A percentile compares a stretch with the other conserved stretches of the same genome.
phyloP scores from a whole-genome alignment of 2,797 vertebrate species.

The Oreochromis mossambicus region DNA sequence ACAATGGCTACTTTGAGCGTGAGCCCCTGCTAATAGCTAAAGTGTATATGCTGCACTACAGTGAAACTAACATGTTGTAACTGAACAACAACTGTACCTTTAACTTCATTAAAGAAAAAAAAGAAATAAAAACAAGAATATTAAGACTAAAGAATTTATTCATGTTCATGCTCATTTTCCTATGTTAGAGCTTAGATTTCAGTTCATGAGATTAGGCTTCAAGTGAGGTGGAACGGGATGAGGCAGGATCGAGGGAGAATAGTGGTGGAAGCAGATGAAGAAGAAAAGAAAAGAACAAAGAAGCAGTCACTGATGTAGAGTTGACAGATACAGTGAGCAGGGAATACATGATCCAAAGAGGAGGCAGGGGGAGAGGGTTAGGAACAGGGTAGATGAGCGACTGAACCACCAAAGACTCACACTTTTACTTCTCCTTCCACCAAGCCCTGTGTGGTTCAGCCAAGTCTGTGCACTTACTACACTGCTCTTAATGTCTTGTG shows the following conservation, averaged over 20 bases:
- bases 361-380: neutral
- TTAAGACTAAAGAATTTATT: neutral
- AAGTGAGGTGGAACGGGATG: neutral
- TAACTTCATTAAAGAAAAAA: neutral
- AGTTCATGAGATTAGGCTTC: neutral
- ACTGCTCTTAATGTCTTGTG: neutral
- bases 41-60: neutral
- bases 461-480: neutral
- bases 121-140: neutral
- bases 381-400: neutral
- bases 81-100: neutral
- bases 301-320: neutral
- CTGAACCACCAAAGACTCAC: neutral
- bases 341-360: neutral
- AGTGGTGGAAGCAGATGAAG: neutral
- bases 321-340: neutral
- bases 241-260: neutral
- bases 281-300: neutral
- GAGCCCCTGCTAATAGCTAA: neutral
- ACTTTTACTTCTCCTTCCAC: neutral
- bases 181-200: neutral
- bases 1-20: rapidly evolving
- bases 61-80: neutral
- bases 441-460: neutral
- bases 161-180: neutral